Evolutionary conservation across 2,113 vertebrate species (phyloP).

Genomic region (Haemorhous mexicanus): DNA sequence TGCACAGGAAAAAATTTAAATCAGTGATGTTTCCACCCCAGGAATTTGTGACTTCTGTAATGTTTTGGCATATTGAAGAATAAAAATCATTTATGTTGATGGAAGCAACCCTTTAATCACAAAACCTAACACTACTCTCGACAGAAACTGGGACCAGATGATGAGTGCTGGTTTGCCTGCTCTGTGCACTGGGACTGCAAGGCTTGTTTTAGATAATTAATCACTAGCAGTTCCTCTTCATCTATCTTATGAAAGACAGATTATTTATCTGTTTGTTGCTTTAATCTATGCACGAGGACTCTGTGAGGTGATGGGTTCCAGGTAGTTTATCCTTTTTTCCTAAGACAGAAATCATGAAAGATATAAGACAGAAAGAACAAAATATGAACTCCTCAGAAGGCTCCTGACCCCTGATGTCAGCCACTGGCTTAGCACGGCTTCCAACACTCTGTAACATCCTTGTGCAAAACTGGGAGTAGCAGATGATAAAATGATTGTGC

Average conservation of each 20-base stretch:
- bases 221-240: background rate
- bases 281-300: background rate
- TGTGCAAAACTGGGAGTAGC: background rate
- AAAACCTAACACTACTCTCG: background rate
- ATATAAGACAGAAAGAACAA: background rate
- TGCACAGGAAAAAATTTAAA: background rate
- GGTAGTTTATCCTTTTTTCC: background rate
- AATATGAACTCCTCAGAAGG: background rate
- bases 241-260: background rate
- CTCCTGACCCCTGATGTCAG: background rate
- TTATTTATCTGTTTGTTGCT: background rate
- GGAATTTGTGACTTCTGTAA: background rate
- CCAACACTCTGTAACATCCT: accelerated
- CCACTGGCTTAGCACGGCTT: background rate
- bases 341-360: background rate
- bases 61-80: background rate
- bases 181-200: background rate
- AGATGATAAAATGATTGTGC: background rate
- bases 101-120: background rate
- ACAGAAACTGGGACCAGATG: background rate
- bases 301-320: background rate
- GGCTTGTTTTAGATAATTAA: background rate
- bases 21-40: background rate
- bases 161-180: background rate
- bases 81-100: background rate